A percentile compares a stretch with the other conserved stretches of the same genome.
Conservation (phyloP, 1,140 invertebrate species). For the Zophobas morio region DNA sequence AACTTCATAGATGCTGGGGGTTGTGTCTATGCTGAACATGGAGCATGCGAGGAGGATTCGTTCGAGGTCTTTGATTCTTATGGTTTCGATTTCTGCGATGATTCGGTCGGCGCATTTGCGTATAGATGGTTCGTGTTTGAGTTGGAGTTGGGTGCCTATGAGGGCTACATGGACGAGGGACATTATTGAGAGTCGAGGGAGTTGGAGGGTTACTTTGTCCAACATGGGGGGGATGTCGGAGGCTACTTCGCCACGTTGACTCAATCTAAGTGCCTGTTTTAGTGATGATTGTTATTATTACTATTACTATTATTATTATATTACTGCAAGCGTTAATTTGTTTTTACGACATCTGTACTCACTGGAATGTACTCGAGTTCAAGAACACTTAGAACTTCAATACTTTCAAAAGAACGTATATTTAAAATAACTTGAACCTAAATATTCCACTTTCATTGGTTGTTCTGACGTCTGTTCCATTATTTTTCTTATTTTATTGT, state of each 20-base stretch:
- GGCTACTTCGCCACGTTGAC: constrained; percentile 46
- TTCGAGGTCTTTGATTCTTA: constrained; percentile 77
- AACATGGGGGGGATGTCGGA: constrained; percentile 52
- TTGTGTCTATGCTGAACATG: constrained; percentile 69
- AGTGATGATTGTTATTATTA: constrained; percentile 37
- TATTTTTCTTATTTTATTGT: too few species aligned
- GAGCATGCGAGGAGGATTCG: constrained; percentile 70
- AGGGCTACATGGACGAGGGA: constrained; percentile 72
- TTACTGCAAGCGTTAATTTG: too few species aligned
- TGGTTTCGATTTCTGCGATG: constrained; percentile 59
- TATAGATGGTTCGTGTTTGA: constrained; percentile 59
- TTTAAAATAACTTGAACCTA: too few species aligned
- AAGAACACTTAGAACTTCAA: too few species aligned
- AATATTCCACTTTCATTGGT: too few species aligned
- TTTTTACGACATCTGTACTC: too few species aligned
- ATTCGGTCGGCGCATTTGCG: constrained; percentile 46
- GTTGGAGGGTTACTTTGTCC: constrained; percentile 59
- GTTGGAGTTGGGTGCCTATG: constrained; percentile 67
- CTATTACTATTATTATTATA: too few species aligned
- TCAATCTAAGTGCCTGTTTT: constrained; percentile 53
- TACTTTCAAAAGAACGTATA: too few species aligned
- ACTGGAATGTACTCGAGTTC: too few species aligned
- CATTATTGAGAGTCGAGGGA: constrained; percentile 67
- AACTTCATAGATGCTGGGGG: constrained; percentile 66
- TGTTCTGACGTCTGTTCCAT: too few species aligned